Conservation (phyloP, 2,113 vertebrate species). For the Bambusicola thoracicus region DNA sequence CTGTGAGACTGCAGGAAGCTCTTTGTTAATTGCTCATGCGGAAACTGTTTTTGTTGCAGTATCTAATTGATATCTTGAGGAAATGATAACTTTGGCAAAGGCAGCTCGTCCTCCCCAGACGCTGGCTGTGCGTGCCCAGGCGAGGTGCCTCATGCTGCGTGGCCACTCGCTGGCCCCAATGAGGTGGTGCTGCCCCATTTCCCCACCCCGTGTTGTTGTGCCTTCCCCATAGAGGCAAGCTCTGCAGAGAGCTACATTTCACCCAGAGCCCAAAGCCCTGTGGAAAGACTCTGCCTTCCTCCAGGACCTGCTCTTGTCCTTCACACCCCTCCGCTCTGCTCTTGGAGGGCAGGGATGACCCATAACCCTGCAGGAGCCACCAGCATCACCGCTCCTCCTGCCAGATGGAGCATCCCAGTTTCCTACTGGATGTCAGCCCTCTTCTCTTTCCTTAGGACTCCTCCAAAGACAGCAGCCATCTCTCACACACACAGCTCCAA, state of each 20-base stretch:
- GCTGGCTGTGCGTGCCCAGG: not conserved
- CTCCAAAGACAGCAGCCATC: slow-evolving; percentile 35
- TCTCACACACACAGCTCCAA: not conserved
- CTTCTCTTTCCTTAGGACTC: not conserved
- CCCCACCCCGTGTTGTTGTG: accelerated
- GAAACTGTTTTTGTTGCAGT: slow-evolving; percentile 42
- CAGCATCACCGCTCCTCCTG: not conserved
- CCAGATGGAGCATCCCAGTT: not conserved
- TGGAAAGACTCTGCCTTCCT: not conserved
- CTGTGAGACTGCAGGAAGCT: not conserved
- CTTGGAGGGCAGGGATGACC: not conserved
- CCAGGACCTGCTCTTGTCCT: not conserved
- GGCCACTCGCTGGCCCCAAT: not conserved
- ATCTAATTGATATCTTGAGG: slow-evolving; percentile 51
- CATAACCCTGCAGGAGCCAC: not conserved
- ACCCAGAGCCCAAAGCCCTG: not conserved
- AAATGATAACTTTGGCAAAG: not conserved
- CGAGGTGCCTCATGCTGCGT: accelerated
- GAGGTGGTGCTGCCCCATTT: not conserved
- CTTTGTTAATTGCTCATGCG: slow-evolving; percentile 24
- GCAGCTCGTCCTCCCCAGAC: not conserved
- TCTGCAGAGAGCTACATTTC: not conserved
- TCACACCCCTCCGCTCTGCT: not conserved
- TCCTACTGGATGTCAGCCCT: not conserved
- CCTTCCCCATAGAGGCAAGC: too few relatives aligned